These are phyloP conservation scores for Therioaphis trifolii DNA, from an alignment of 2,888 invertebrate species.

Conservation along the genomic window DNA sequence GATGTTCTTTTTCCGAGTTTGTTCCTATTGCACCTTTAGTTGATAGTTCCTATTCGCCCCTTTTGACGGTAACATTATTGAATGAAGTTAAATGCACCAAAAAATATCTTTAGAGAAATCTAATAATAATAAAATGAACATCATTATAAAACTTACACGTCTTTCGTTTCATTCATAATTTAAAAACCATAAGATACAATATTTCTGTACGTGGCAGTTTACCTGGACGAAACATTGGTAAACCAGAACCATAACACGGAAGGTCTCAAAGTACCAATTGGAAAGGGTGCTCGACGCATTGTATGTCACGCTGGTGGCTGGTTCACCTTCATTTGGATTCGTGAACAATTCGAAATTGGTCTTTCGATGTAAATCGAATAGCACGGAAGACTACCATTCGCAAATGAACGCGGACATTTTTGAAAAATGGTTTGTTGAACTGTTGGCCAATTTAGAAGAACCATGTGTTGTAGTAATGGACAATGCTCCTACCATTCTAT, in stretches of 20 bases:
- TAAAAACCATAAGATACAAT: no score
- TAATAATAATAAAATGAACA: no score
- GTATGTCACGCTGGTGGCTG: slow-evolving; percentile 50
- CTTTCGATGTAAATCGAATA: slow-evolving; percentile 49
- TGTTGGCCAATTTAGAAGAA: not conserved
- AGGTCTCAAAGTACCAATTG: slow-evolving; percentile 38
- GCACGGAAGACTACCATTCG: slow-evolving; percentile 40
- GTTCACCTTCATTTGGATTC: slow-evolving; percentile 46
- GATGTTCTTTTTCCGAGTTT: no score
- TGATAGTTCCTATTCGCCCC: no score
- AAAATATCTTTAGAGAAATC: no score
- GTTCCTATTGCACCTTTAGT: no score
- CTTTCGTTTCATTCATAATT: no score
- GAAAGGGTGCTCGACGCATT: slow-evolving; percentile 47
- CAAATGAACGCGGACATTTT: slow-evolving; percentile 41
- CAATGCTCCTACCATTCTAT: slow-evolving; percentile 33
- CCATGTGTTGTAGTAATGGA: slow-evolving; percentile 7
- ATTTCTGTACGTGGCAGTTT: no score
- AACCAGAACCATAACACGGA: slow-evolving; percentile 34
- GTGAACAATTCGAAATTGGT: slow-evolving; percentile 29
- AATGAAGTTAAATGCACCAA: no score
- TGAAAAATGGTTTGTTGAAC: slow-evolving; percentile 54
- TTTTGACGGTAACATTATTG: no score
- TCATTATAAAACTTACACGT: no score
- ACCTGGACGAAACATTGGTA: not conserved